Base-by-base conservation (phyloP, 2,888 invertebrate genomes). In the Ceratothoa steindachneri region DNA sequence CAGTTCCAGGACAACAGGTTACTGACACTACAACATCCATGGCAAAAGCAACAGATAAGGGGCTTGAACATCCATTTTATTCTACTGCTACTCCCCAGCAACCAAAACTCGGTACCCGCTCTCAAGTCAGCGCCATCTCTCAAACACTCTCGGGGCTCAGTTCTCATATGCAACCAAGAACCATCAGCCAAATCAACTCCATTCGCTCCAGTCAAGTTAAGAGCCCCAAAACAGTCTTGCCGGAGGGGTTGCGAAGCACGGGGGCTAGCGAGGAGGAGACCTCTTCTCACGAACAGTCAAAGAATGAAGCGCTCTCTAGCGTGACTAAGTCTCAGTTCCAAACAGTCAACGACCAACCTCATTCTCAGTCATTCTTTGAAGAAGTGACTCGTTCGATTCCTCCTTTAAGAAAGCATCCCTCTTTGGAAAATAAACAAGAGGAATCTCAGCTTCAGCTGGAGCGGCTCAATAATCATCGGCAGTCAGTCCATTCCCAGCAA, bases 1-100 rank as follows among this genome's bases (percentile, higher is more conserved):
- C 75, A 30, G 68, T 69, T n/a, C 75, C 78, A 27, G 30, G 55
- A 29, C 60, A 70, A 24, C 60, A 60, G 24, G 24, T 24, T 2
- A 41, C 71, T 12, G 53, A 29, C 4, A 28, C 30, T 12, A 30
- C 72, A 67, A 55, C 19, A 22, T 30, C 64, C 9, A 55, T 55
- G n/a, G 22, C 72, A 2, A 71, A 28, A 30, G 4, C 71, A 30
- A 55, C 60, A 24, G 24, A 12, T 9, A 60, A 24, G 24, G 27
- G 60, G 12, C 2, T 60, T 12, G 60, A 60, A 12, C 12, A 1
- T 24, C 60, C 24, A 12, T 22, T 24, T 60, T 24, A n/a, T 60
- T 60, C 60, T 12, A 60, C n/a, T 60, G 60, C 24, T 60, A 60
- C 60, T 24, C 60, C 60, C 2, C 60, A 60, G 60, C 60, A 60